Base-by-base conservation (phyloP, 2,888 invertebrate genomes). In the Pasiphila rectangulata region DNA sequence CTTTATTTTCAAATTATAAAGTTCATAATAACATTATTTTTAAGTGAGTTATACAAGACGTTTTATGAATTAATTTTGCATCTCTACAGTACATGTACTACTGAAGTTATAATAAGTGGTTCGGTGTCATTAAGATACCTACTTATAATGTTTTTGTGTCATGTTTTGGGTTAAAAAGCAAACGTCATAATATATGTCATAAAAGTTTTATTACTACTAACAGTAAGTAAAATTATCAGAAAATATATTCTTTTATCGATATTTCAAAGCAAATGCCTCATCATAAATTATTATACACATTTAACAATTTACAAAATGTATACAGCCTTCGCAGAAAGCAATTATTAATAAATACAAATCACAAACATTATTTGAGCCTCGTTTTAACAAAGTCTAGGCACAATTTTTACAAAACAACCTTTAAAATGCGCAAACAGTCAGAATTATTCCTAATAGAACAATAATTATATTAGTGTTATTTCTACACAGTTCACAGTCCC, bases 151-250 rank as follows among this genome's bases (percentile, higher is more conserved):
- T 20, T 36, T 36, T 35, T n/a, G 1, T 16, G 9, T 30, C 10
- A 17, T 16, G 7, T 25, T 4, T 12, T 12, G 2, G 13, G 19
- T 1, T 20, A 10, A 29, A 27, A 27, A 40, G 10, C 0, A 41
- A 36, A 43, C 10, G 4, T 3, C 12, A 16, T 0, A 34, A 42
- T 27, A 21, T 25, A 6, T 34, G 15, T 23, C 34, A 67, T 73
- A 80, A 76, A 73, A 78, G 12, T 72, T 79, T 82, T 79, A 83
- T 84, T 81, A 70, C 61, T 15, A 69, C 56, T 76, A 80, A 83
- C 81, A 68, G 67, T 54, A 56, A 59, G 72, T 79, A 81, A 73
- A 78, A 61, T 66, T 64, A 57, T 72, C 72, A 65, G 64, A 82
- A 83, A 79, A 82, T 82, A 83, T 79, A 75, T 67, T n/a, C n/a